Base-by-base conservation (phyloP, 1,140 invertebrate species). In the Procambarus virginalis region DNA sequence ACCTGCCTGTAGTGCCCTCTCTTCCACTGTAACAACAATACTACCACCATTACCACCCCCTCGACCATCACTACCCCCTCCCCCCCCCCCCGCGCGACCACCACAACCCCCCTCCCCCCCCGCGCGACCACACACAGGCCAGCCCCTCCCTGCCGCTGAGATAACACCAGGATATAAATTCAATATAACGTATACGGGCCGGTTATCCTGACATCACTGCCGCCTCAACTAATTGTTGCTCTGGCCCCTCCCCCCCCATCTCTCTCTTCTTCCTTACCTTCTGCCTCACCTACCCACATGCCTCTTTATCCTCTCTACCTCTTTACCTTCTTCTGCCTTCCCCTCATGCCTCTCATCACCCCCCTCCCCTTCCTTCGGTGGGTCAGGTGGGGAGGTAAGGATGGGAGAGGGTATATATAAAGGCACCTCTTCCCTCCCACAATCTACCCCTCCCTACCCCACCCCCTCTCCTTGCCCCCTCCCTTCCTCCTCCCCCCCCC, bases 161-260 rank as follows among this genome's bases (percentile, higher is more conserved):
- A 80, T 80, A 80, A 80, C 55, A 55, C 17, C 8, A 22, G 78
- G 78, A 22, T 80, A 80, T 80, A 80, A 80, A 80, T 80, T 55
- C 78, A 80, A 80, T 80, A 80, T 80, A 80, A 80, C 78, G 55
- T 80, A 80, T 80, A 80, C 46, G 49, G 49, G 8, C 48, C 3
- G n/a, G 48, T 55, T 80, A 80, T 80, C 78, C 49, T 55, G 78
- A 48, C 78, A 55, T 80, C 78, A 48, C 48, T n/a, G 5, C n/a
- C 46, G 49, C n/a, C 78, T 48, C 78, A 48, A 78, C 78, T 80
- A 80, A 80, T 80, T 80, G 78, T 55, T 80, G 78, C 48, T 80
- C 48, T 3, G 2, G 4, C 1, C 64, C 14, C 14, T 17, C 64
- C 64, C 64, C 20, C 12, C 34, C 34, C 34, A n/a, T n/a, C 34